phyloP scores from a whole-genome alignment of 2,797 vertebrate genomes.

The Ambastaia sidthimunki region DNA sequence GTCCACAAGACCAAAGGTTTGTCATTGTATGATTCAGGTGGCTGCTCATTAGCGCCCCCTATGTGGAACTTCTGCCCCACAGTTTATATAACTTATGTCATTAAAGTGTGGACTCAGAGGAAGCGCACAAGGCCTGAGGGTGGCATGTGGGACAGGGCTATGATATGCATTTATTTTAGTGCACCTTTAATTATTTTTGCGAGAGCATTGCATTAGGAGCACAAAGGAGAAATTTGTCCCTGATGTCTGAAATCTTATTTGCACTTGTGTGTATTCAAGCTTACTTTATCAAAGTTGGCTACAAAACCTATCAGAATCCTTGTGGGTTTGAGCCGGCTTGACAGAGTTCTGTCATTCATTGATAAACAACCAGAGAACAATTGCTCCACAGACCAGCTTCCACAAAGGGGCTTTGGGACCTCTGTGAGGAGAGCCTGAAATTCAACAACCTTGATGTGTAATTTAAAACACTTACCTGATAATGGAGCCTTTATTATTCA shows the following conservation, averaged over 20 bases:
- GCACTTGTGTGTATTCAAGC: too few relatives aligned
- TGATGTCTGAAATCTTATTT: too few relatives aligned
- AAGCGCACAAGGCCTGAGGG: background rate
- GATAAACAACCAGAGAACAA: too few relatives aligned
- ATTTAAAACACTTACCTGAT: background rate
- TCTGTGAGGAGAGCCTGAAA: background rate
- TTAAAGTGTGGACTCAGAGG: background rate
- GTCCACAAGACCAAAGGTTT: background rate
- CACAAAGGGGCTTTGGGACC: background rate
- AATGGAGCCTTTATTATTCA: background rate
- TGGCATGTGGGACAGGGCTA: too few relatives aligned
- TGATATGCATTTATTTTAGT: too few relatives aligned
- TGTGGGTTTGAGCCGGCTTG: too few relatives aligned
- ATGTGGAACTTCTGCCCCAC: background rate
- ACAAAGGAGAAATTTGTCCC: too few relatives aligned
- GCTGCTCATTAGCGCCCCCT: background rate
- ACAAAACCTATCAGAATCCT: too few relatives aligned
- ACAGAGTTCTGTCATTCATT: too few relatives aligned
- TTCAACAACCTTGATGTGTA: background rate
- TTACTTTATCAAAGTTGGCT: too few relatives aligned
- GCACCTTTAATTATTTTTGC: background rate
- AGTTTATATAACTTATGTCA: background rate
- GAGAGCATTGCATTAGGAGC: too few relatives aligned
- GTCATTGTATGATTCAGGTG: background rate
- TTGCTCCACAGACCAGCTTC: background rate